Conservation (phyloP, 2,888 invertebrate genomes). For the Ischnus inquisitorius region DNA sequence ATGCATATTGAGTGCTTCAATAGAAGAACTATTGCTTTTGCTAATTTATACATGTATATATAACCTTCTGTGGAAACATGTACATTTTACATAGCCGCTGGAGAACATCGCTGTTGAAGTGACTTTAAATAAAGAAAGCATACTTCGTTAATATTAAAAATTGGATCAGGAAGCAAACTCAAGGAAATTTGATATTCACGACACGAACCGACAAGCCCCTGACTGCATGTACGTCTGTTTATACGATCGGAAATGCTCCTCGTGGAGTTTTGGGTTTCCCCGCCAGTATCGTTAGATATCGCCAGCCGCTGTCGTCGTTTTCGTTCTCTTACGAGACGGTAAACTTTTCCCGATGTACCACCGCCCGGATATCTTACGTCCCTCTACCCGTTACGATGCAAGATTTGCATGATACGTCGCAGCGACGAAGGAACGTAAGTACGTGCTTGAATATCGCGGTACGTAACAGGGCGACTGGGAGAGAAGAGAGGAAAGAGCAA, state of each 20-base stretch:
- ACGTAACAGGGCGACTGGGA: conserved; percentile 17
- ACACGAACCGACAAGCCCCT: conserved; percentile 12
- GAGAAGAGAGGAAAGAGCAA: conserved; percentile 1
- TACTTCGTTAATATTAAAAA: conserved; percentile 33
- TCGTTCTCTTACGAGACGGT: conserved; percentile 31
- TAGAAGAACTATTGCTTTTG: too few relatives aligned
- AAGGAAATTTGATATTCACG: conserved; percentile 38
- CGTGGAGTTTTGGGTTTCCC: conserved; percentile 14
- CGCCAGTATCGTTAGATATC: conserved; percentile 31
- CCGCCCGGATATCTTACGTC: conserved; percentile 13
- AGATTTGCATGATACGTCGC: conserved; percentile 39
- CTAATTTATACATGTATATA: too few relatives aligned
- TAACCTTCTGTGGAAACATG: too few relatives aligned
- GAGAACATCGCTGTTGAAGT: too few relatives aligned
- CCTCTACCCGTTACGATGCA: conserved; percentile 21
- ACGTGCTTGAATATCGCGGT: conserved; percentile 45
- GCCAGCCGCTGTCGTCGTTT: conserved; percentile 27
- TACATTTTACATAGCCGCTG: too few relatives aligned
- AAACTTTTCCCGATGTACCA: conserved; percentile 40
- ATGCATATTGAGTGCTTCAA: too few relatives aligned
- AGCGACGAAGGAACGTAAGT: conserved; percentile 11
- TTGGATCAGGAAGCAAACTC: conserved; percentile 26
- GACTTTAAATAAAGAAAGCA: conserved; percentile 30
- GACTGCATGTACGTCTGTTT: conserved; percentile 33
- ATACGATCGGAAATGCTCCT: conserved; percentile 39